Conservation (phyloP, 2,888 invertebrate species). For the Marasmarcha lunaedactyla region DNA sequence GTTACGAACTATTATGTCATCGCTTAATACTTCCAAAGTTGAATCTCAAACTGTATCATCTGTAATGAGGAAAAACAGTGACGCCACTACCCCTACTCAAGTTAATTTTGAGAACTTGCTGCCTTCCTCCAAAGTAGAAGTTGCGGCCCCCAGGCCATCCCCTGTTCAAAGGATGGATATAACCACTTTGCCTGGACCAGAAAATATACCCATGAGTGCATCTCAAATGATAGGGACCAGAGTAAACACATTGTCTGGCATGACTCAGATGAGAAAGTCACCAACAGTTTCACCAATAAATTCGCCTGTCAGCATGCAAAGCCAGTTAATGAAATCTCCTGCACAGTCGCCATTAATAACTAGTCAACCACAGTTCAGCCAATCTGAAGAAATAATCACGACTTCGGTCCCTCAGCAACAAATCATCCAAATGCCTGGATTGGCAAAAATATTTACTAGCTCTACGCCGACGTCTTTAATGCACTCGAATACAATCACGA, state of each 20-base stretch:
- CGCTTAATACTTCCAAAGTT: conserved; percentile 69
- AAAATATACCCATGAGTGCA: conserved; percentile 43
- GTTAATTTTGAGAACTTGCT: conserved; percentile 63
- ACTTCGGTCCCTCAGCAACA: conserved; percentile 36
- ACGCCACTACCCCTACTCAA: conserved; percentile 52
- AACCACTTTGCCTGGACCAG: conserved; percentile 29
- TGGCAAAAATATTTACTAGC: conserved; percentile 53
- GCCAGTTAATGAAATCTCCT: conserved; percentile 50
- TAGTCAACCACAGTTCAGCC: conserved; percentile 31
- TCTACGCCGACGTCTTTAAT: conserved; percentile 38
- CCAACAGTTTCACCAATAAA: conserved; percentile 57
- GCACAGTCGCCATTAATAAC: conserved; percentile 47
- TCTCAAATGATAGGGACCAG: conserved; percentile 49
- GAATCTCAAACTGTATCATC: conserved; percentile 49
- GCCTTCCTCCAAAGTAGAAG: conserved; percentile 63
- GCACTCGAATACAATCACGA: conserved; percentile 49
- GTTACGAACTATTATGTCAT: conserved; percentile 74
- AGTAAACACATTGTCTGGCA: conserved; percentile 45
- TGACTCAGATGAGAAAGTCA: conserved; percentile 52
- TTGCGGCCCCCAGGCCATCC: conserved; percentile 43
- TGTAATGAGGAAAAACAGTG: conserved; percentile 56
- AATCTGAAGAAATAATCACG: conserved; percentile 30
- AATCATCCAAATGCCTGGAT: conserved; percentile 62
- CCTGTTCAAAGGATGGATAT: conserved; percentile 44
- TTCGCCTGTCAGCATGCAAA: conserved; percentile 46